Conservation (phyloP, 2,888 invertebrate genomes). For the Rhorus exstirpatorius region DNA sequence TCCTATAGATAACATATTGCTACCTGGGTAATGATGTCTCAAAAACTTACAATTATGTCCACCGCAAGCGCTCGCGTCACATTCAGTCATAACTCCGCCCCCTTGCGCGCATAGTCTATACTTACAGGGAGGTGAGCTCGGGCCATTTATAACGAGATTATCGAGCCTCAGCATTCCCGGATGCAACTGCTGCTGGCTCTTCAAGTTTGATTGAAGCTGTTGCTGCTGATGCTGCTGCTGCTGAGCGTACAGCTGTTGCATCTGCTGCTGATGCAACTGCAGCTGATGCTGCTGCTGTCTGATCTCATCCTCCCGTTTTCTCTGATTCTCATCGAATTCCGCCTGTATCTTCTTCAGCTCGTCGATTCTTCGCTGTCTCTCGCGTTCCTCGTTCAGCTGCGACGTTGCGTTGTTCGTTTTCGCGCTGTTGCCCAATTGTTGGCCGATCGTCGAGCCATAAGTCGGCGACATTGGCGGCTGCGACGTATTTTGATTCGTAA, state of each 20-base stretch:
- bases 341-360: constrained; percentile 87
- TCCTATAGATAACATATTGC: too few species aligned
- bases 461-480: constrained; percentile 71
- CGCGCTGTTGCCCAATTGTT: constrained; percentile 77
- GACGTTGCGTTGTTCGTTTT: constrained; percentile 72
- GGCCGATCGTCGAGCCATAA: constrained; percentile 74
- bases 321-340: constrained; percentile 87
- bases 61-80: too few species aligned
- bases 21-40: too few species aligned
- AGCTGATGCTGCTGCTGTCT: constrained; percentile 85
- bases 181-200: constrained; percentile 78
- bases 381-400: constrained; percentile 85
- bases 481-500: constrained; percentile 57
- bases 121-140: constrained; percentile 81
- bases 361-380: constrained; percentile 87
- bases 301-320: constrained; percentile 86
- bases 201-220: constrained; percentile 77
- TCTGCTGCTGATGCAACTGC: constrained; percentile 84
- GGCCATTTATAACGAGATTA: constrained; percentile 84
- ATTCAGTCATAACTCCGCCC: too few species aligned
- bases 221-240: constrained; percentile 79
- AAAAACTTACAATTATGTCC: too few species aligned
- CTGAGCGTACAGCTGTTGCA: constrained; percentile 70
- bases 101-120: too few species aligned
- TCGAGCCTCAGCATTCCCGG: constrained; percentile 84